Evolutionary conservation across 2,113 vertebrate genomes (phyloP).

Genomic region (Boleophthalmus pectinirostris): DNA sequence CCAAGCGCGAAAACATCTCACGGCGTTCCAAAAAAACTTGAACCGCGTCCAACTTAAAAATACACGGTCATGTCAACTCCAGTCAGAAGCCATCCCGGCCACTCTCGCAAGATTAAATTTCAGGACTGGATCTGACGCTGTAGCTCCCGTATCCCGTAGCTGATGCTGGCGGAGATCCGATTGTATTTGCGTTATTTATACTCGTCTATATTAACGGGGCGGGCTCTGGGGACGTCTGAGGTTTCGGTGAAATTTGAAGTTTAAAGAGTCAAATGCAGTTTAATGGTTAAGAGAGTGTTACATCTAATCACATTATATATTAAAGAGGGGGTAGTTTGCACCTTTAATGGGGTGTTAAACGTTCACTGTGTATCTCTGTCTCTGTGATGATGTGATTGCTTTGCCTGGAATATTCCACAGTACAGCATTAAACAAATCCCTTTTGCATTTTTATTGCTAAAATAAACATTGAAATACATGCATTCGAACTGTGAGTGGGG

Average conservation of each 20-base stretch:
- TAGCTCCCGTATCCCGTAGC: neutral
- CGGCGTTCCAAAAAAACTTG: constrained; percentile 1
- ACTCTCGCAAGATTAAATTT: constrained; percentile 35
- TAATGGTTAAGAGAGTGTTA: too few relatives aligned
- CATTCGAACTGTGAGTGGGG: too few relatives aligned
- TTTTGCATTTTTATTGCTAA: too few relatives aligned
- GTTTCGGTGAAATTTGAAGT: neutral
- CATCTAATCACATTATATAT: too few relatives aligned
- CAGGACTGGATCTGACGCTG: constrained; percentile 1
- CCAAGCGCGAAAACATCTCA: constrained; percentile 12
- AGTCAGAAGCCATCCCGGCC: constrained; percentile 26
- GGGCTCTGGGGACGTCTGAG: neutral
- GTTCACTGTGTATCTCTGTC: too few relatives aligned
- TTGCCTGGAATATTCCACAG: too few relatives aligned
- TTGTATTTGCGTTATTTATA: constrained; percentile 4
- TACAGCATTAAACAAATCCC: too few relatives aligned
- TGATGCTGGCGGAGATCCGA: constrained; percentile 1
- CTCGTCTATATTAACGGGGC: constrained; percentile 6
- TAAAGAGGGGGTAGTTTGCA: too few relatives aligned
- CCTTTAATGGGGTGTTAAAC: too few relatives aligned
- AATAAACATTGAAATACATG: too few relatives aligned
- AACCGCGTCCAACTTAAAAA: constrained; percentile 24
- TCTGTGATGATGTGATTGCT: too few relatives aligned
- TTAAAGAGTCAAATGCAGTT: too few relatives aligned
- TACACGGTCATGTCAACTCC: constrained; percentile 25